A percentile compares a stretch with the other conserved stretches of the same genome.
These are phyloP conservation scores for Periplaneta americana DNA, from an alignment of 1,140 invertebrate species.

Conservation along the genomic window DNA sequence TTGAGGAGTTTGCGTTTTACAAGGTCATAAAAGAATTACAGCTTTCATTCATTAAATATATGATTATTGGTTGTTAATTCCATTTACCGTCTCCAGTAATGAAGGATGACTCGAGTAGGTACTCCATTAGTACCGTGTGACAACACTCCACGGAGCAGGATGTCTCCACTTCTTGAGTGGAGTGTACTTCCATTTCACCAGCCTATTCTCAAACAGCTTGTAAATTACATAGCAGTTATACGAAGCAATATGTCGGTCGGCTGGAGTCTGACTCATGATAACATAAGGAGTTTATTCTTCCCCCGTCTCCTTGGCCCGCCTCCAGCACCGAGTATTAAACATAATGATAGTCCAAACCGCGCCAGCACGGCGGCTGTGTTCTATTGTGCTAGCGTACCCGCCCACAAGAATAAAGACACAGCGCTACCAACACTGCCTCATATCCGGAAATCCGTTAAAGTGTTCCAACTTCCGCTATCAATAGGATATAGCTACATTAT, in stretches of 20 bases:
- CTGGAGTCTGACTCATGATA: neutral
- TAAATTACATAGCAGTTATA: neutral
- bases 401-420: neutral
- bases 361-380: neutral
- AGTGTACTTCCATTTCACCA: neutral
- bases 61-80: neutral
- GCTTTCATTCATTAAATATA: neutral
- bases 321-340: neutral
- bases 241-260: neutral
- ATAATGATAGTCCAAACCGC: neutral
- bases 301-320: neutral
- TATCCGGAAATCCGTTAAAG: neutral
- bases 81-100: neutral
- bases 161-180: neutral
- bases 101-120: no score
- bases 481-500: no score
- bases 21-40: neutral
- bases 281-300: neutral
- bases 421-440: no score
- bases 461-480: no score
- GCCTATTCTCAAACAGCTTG: neutral
- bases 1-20: neutral
- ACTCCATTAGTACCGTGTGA: neutral
- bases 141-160: neutral
- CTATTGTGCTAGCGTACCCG: neutral